Evolutionary conservation across 2,113 vertebrate species (phyloP).

Genomic region (Melospiza georgiana): DNA sequence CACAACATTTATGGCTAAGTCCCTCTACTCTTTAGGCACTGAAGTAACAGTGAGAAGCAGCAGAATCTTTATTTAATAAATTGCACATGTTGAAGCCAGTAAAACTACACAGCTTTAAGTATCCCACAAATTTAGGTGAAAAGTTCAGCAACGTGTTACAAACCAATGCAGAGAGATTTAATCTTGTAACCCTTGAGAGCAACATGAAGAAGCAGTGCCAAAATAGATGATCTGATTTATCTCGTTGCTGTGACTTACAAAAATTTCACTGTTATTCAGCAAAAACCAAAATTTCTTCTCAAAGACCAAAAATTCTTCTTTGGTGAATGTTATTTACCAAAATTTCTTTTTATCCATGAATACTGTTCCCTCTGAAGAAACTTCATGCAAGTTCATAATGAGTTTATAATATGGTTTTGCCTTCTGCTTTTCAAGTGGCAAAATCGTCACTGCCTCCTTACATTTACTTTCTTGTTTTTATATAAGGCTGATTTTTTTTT

Average conservation of each 20-base stretch:
- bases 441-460: not conserved
- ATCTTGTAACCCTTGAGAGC: not conserved
- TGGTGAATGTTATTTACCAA: not conserved
- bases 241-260: not conserved
- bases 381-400: not conserved
- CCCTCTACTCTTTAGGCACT: not conserved
- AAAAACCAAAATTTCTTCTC: not conserved
- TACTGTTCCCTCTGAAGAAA: not conserved
- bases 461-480: accelerated
- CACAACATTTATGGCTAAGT: not conserved
- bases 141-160: not conserved
- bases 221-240: not conserved
- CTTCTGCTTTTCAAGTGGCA: not conserved
- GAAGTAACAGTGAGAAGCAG: not conserved
- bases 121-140: not conserved
- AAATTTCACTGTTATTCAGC: not conserved
- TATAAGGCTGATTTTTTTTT: too few relatives aligned
- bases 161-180: not conserved
- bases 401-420: not conserved
- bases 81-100: not conserved
- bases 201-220: not conserved
- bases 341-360: not conserved
- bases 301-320: too few relatives aligned
- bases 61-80: not conserved
- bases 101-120: not conserved